Percentiles rank a stretch among this genome's conserved stretches.
These are phyloP conservation scores for Rhopalosiphum maidis DNA, from an alignment of 1,140 invertebrate species.

Conservation along the genomic window DNA sequence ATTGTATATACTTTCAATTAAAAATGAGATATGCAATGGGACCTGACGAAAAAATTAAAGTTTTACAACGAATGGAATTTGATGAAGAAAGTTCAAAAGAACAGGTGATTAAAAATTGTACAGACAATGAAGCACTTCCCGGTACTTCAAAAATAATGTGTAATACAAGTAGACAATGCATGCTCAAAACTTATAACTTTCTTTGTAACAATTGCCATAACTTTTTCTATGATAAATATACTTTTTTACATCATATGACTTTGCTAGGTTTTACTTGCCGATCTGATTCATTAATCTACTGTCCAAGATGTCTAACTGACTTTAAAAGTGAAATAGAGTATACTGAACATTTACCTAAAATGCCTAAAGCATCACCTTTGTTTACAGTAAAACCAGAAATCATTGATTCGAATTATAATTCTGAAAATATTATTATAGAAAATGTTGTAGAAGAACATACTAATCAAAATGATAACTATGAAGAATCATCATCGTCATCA, in stretches of 20 bases:
- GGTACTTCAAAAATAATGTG: neutral
- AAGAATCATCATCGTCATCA: too few species aligned
- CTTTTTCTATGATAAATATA: neutral
- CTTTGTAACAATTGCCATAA: neutral
- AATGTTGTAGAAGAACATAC: fast-evolving
- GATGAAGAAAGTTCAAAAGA: neutral
- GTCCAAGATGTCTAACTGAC: neutral
- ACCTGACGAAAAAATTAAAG: neutral
- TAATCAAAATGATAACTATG: neutral
- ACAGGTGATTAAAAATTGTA: neutral
- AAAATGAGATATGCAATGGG: conserved; percentile 32
- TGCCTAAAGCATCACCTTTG: neutral
- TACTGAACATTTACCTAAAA: neutral
- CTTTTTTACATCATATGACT: neutral
- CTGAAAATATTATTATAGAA: neutral
- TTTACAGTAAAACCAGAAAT: neutral
- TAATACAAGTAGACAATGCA: neutral
- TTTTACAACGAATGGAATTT: neutral
- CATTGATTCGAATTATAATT: neutral
- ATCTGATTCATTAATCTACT: neutral
- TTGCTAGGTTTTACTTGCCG: neutral
- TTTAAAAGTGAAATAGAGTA: neutral
- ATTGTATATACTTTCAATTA: conserved; percentile 7
- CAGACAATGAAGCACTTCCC: neutral
- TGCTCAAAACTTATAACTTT: neutral